Conservation (phyloP, 2,113 vertebrate genomes). For the Lophura nycthemera region DNA sequence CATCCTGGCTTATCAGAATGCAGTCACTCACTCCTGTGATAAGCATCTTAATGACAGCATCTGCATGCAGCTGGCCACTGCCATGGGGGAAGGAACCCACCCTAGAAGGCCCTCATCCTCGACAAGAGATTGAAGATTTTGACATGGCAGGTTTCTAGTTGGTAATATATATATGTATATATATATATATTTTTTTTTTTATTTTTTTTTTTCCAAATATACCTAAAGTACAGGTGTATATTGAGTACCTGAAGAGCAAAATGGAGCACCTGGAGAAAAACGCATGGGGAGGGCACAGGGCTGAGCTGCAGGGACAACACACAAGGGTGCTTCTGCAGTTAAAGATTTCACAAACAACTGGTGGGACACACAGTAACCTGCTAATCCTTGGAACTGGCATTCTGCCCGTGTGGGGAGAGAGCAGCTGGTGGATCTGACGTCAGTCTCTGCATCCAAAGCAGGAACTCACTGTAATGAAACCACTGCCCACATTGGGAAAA, state of each 20-base stretch:
- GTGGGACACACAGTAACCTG: conserved; percentile 52
- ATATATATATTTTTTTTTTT: neutral
- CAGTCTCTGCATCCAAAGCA: conserved; percentile 61
- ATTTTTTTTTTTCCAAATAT: neutral
- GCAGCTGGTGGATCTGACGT: conserved; percentile 71
- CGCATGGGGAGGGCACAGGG: neutral
- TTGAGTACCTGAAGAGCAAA: neutral
- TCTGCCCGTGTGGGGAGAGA: conserved; percentile 51
- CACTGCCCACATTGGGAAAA: conserved; percentile 39
- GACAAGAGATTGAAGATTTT: neutral
- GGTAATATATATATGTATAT: neutral
- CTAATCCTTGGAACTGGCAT: conserved; percentile 67
- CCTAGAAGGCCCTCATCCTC: neutral
- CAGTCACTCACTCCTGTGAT: neutral
- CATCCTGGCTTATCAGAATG: neutral
- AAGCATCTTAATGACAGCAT: neutral
- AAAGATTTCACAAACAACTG: conserved; percentile 65
- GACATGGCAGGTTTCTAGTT: neutral
- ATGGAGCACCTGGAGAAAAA: neutral
- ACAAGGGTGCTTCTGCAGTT: conserved; percentile 40
- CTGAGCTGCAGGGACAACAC: neutral
- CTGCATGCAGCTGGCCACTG: neutral
- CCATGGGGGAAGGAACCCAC: neutral
- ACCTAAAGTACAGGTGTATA: neutral
- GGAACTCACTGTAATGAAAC: conserved; percentile 59